phyloP scores from a whole-genome alignment of 2,113 vertebrate genomes.

The Cavia porcellus region DNA sequence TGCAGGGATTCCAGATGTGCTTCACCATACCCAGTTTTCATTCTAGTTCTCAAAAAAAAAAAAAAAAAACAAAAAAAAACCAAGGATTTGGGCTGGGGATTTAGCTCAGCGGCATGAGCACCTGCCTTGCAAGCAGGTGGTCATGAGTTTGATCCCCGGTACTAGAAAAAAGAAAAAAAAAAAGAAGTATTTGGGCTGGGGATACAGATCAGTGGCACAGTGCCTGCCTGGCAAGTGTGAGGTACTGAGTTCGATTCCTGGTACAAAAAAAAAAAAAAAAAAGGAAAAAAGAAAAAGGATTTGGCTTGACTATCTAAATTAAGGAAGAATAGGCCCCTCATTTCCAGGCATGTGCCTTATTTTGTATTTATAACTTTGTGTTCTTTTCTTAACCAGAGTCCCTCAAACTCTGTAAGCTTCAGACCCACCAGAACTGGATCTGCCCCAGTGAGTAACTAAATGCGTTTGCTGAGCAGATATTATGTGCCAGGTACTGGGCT shows the following conservation, averaged over 20 bases:
- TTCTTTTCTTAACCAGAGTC: neutral
- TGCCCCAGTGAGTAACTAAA: neutral
- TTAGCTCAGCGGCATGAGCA: too few relatives aligned
- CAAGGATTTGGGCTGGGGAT: too few relatives aligned
- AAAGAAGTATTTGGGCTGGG: too few relatives aligned
- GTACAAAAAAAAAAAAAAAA: neutral
- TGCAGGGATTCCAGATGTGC: neutral
- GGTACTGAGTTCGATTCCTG: too few relatives aligned
- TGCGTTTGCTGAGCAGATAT: neutral
- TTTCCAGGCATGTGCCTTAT: neutral
- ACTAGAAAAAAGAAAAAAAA: too few relatives aligned
- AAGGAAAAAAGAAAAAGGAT: neutral
- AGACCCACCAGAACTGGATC: neutral
- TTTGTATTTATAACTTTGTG: conserved; percentile 9
- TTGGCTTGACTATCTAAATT: neutral
- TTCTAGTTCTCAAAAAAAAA: too few relatives aligned
- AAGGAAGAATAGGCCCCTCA: neutral
- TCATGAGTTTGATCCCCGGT: too few relatives aligned
- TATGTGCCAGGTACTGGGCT: neutral
- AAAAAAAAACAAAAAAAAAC: too few relatives aligned
- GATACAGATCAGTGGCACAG: too few relatives aligned
- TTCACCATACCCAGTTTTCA: neutral
- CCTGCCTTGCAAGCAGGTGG: too few relatives aligned
- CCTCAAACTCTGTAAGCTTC: neutral
- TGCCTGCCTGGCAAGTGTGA: too few relatives aligned